Evolutionary conservation across 1,140 invertebrate species (phyloP).

Genomic region (Saccostrea glomerata): DNA sequence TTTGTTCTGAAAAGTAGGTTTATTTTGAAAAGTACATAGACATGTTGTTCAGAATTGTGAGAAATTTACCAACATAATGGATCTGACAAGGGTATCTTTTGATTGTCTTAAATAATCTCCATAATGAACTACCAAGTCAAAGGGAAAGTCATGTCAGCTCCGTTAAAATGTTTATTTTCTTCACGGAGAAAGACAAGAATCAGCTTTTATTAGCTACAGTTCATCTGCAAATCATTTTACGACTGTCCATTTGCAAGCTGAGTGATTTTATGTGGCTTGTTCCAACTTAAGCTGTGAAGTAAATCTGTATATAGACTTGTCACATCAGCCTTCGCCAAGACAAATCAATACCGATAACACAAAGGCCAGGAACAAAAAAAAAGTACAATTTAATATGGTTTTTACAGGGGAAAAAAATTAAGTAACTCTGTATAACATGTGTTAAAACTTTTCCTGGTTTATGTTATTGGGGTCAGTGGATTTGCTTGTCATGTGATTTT

Average conservation of each 20-base stretch:
- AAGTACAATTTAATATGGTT: slow-evolving; percentile 6
- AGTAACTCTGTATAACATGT: neutral
- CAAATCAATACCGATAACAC: slow-evolving; percentile 9
- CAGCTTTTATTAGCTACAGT: slow-evolving; percentile 15
- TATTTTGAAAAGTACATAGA: neutral
- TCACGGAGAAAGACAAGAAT: slow-evolving; percentile 7
- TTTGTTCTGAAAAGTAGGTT: too few relatives aligned
- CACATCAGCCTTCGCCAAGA: neutral
- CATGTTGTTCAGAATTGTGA: neutral
- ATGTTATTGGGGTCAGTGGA: neutral
- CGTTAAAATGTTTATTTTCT: neutral
- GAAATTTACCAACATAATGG: slow-evolving; percentile 12
- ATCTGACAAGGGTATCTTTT: slow-evolving; percentile 28
- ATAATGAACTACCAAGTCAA: slow-evolving; percentile 22
- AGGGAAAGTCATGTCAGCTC: slow-evolving; percentile 16
- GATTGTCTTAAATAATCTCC: slow-evolving; percentile 35
- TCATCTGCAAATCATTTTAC: slow-evolving; percentile 31
- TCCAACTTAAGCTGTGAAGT: slow-evolving; percentile 27
- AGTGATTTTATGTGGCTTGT: slow-evolving; percentile 36
- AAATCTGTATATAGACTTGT: slow-evolving; percentile 38
- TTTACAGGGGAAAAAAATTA: neutral
- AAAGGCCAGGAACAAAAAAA: neutral
- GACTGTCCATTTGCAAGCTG: slow-evolving; percentile 37
- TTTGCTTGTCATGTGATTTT: neutral
- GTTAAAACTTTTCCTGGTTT: neutral